These are phyloP conservation scores for Uloborus plumipes DNA, from an alignment of 2,888 invertebrate genomes.

Conservation along the genomic window DNA sequence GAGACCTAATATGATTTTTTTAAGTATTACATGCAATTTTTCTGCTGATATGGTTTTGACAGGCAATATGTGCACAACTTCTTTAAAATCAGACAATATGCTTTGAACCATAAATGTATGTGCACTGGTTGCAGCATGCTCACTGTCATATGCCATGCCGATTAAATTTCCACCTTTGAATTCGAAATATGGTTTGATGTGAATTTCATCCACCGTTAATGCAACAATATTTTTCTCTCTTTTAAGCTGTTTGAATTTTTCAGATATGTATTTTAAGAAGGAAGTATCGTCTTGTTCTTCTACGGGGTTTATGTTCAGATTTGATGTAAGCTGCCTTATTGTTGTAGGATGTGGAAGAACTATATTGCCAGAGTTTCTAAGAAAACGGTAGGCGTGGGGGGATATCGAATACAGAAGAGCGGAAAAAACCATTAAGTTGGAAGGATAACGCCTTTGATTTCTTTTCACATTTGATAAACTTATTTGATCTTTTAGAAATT, in stretches of 20 bases:
- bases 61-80: constrained; percentile 32
- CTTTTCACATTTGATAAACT: too few species aligned
- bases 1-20: neutral
- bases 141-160: constrained; percentile 14
- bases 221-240: constrained; percentile 1
- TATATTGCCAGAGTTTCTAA: too few species aligned
- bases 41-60: neutral
- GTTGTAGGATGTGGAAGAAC: constrained; percentile 21
- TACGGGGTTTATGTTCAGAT: neutral
- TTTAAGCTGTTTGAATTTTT: constrained; percentile 10
- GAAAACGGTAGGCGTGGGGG: too few species aligned
- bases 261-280: constrained; percentile 1
- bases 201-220: constrained; percentile 35
- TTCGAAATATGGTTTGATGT: constrained; percentile 18
- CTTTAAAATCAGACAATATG: constrained; percentile 22
- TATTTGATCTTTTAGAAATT: too few species aligned
- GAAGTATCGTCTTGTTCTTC: constrained; percentile 3
- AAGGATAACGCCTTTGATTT: too few species aligned
- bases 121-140: constrained; percentile 17
- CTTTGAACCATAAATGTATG: constrained; percentile 31
- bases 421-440: too few species aligned
- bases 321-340: neutral
- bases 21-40: neutral
- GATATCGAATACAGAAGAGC: too few species aligned
- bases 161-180: constrained; percentile 18